These are phyloP conservation scores for Acestrorhynchus altus DNA, from an alignment of 2,797 vertebrate species.

Conservation along the genomic window DNA sequence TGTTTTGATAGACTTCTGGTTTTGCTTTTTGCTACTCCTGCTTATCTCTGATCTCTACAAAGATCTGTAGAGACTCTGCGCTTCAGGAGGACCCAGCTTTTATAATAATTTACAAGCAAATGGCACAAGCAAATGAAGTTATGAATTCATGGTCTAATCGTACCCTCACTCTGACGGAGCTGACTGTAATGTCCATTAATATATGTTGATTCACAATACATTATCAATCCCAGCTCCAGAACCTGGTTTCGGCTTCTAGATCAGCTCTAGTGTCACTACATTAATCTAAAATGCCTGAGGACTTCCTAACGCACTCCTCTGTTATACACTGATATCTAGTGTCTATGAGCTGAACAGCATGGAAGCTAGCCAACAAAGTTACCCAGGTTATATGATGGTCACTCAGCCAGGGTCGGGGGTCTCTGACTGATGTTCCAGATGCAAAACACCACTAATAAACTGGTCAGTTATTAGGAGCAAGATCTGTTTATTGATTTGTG, in stretches of 20 bases:
- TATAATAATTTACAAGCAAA: slow-evolving; percentile 22
- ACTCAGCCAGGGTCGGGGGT: background rate
- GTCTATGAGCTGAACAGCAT: slow-evolving; percentile 30
- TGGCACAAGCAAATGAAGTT: slow-evolving; percentile 37
- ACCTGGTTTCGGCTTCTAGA: slow-evolving; percentile 27
- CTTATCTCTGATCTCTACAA: slow-evolving; percentile 18
- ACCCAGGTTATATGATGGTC: slow-evolving; percentile 44
- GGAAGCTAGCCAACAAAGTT: slow-evolving; percentile 25
- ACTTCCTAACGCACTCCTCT: slow-evolving; percentile 47
- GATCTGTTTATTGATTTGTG: slow-evolving; percentile 39
- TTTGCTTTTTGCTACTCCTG: slow-evolving; percentile 47
- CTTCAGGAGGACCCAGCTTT: slow-evolving; percentile 33
- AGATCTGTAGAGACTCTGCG: slow-evolving; percentile 17
- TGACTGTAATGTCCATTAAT: slow-evolving; percentile 3
- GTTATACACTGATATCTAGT: slow-evolving; percentile 28
- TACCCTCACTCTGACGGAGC: slow-evolving; percentile 38
- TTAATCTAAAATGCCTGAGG: slow-evolving; percentile 40
- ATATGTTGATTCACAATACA: background rate
- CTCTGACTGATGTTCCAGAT: slow-evolving; percentile 1
- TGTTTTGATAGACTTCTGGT: slow-evolving; percentile 39
- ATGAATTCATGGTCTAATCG: slow-evolving; percentile 50
- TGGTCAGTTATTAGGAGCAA: slow-evolving; percentile 14
- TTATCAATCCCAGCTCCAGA: slow-evolving; percentile 55
- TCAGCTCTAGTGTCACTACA: slow-evolving; percentile 20
- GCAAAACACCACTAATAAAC: background rate